These are phyloP conservation scores for Dromius quadrimaculatus DNA, from an alignment of 2,888 invertebrate species.

Conservation along the genomic window DNA sequence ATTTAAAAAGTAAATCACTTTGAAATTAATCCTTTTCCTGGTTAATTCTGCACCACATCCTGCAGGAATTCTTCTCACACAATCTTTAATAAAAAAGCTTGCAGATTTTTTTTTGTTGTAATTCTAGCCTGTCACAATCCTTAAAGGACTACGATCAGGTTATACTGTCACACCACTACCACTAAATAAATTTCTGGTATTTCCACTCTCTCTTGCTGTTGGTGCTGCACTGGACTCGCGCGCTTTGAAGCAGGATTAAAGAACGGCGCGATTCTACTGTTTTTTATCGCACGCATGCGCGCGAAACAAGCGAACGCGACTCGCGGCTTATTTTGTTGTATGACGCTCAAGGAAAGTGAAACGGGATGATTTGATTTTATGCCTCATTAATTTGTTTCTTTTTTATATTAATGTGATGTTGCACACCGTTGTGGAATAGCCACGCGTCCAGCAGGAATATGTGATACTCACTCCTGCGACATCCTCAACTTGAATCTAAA, in stretches of 20 bases:
- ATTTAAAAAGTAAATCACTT: too few relatives aligned
- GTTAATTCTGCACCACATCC: constrained; percentile 9
- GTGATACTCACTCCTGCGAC: too few relatives aligned
- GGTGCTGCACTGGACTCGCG: constrained; percentile 52
- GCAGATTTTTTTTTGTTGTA: not conserved
- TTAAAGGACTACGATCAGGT: constrained; percentile 10
- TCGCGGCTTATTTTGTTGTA: constrained; percentile 53
- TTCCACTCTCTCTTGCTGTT: constrained; percentile 59
- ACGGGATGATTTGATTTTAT: constrained; percentile 62
- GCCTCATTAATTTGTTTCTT: constrained; percentile 61
- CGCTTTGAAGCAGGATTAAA: constrained; percentile 35
- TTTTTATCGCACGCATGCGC: constrained; percentile 65
- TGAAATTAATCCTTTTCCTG: not conserved
- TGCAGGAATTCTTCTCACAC: not conserved
- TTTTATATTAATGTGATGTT: constrained; percentile 62
- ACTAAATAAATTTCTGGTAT: not conserved
- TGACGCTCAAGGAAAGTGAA: constrained; percentile 68
- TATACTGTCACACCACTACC: not conserved
- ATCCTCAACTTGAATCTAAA: too few relatives aligned
- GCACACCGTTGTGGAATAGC: constrained; percentile 23
- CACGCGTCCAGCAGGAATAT: too few relatives aligned
- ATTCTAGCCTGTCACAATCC: constrained; percentile 10
- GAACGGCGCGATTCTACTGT: constrained; percentile 60
- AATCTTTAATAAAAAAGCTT: too few relatives aligned
- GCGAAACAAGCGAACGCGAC: constrained; percentile 1